phyloP scores from a whole-genome alignment of 2,888 invertebrate species.

The Cepaea hortensis region DNA sequence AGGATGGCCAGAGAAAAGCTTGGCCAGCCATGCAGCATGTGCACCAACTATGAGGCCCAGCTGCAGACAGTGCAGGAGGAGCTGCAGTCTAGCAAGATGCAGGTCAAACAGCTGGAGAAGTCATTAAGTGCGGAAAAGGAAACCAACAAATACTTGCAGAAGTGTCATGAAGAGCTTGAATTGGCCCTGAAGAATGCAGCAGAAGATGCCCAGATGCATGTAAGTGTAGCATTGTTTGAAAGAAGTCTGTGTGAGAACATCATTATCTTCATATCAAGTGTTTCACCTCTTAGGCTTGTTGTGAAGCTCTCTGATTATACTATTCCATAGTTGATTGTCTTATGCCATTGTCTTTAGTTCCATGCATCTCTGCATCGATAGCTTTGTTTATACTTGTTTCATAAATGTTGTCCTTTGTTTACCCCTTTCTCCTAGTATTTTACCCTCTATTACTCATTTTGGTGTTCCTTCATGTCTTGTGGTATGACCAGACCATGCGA shows the following conservation, averaged over 20 bases:
- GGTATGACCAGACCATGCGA: too few species aligned
- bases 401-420: too few species aligned
- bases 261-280: too few species aligned
- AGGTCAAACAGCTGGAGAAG: conserved; percentile 67
- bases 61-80: conserved; percentile 85
- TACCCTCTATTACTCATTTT: too few species aligned
- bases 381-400: too few species aligned
- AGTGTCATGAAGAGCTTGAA: conserved; percentile 80
- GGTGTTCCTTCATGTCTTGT: too few species aligned
- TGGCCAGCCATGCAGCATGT: conserved; percentile 86
- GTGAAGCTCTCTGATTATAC: too few species aligned
- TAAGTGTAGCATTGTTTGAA: conserved; percentile 37
- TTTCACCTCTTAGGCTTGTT: too few species aligned
- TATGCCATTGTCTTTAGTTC: too few species aligned
- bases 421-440: too few species aligned
- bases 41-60: conserved; percentile 89
- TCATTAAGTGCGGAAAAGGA: conserved; percentile 74
- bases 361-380: too few species aligned
- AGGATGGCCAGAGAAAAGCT: conserved; percentile 74
- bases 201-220: conserved; percentile 70
- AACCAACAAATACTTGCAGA: conserved; percentile 72
- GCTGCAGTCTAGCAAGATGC: conserved; percentile 62
- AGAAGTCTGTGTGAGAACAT: background rate
- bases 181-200: conserved; percentile 78
- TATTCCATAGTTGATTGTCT: too few species aligned